These are phyloP conservation scores for Passer montanus DNA, from an alignment of 2,113 vertebrate species.

Conservation along the genomic window DNA sequence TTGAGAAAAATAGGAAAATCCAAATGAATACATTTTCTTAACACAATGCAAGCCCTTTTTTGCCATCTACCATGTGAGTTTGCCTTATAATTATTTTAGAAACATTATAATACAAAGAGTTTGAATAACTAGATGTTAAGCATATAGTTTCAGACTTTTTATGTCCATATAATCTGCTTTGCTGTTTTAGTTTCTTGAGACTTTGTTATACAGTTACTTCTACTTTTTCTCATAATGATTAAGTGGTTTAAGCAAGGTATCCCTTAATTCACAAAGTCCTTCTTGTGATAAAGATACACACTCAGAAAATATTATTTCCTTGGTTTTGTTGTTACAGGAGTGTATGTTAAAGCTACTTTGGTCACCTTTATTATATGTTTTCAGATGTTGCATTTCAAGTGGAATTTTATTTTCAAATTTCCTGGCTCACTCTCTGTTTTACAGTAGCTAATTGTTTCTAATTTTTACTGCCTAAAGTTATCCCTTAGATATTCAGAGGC, in stretches of 20 bases:
- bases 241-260: neutral
- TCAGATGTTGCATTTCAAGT: neutral
- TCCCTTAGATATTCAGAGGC: neutral
- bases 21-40: neutral
- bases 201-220: neutral
- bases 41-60: neutral
- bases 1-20: neutral
- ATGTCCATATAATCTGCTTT: neutral
- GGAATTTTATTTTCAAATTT: neutral
- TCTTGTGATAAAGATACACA: neutral
- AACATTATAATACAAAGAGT: neutral
- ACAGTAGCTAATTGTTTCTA: neutral
- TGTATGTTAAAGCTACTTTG: neutral
- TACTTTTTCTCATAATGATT: neutral
- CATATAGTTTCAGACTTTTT: neutral
- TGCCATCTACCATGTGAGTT: neutral
- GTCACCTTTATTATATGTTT: neutral
- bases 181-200: neutral
- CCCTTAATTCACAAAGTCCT: neutral
- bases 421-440: neutral
- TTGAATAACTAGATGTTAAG: neutral
- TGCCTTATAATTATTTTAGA: neutral
- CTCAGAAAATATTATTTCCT: neutral
- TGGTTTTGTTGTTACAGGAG: neutral
- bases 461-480: neutral